Conservation (phyloP, 2,797 vertebrate species). For the Siniperca scherzeri region DNA sequence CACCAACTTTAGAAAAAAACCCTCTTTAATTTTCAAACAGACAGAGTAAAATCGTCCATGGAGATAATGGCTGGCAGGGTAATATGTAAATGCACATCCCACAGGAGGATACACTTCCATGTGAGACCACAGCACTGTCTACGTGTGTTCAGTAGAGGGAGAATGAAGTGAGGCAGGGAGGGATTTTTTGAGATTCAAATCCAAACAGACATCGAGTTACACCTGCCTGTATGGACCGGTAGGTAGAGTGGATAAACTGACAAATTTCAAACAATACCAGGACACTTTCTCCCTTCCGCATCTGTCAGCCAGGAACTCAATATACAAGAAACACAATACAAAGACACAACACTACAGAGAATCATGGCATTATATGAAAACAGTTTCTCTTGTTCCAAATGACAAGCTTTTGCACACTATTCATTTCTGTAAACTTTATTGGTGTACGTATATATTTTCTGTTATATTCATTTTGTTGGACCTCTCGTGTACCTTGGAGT, state of each 20-base stretch:
- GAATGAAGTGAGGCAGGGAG: constrained; percentile 16
- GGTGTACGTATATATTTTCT: neutral
- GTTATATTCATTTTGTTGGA: neutral
- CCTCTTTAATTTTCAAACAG: neutral
- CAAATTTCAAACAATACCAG: constrained; percentile 44
- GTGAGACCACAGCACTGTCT: neutral
- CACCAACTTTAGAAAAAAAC: no score
- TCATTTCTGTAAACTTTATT: neutral
- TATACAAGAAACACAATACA: neutral
- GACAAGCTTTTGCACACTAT: neutral
- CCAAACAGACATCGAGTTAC: constrained; percentile 68
- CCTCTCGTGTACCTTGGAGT: neutral
- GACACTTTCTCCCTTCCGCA: constrained; percentile 7
- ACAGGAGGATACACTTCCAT: neutral
- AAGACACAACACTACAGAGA: constrained; percentile 2
- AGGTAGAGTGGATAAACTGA: constrained; percentile 38
- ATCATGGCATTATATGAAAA: neutral
- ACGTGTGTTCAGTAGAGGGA: neutral
- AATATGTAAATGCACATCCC: constrained; percentile 7
- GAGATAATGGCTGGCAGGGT: neutral
- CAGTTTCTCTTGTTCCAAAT: neutral
- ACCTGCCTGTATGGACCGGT: constrained; percentile 51
- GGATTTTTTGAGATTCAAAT: constrained; percentile 71
- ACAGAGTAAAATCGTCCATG: neutral
- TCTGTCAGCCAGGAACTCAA: constrained; percentile 28